Percentiles rank a stretch among this genome's conserved stretches.
These are phyloP conservation scores for Maconellicoccus hirsutus DNA, from an alignment of 1,140 invertebrate species.

Conservation along the genomic window DNA sequence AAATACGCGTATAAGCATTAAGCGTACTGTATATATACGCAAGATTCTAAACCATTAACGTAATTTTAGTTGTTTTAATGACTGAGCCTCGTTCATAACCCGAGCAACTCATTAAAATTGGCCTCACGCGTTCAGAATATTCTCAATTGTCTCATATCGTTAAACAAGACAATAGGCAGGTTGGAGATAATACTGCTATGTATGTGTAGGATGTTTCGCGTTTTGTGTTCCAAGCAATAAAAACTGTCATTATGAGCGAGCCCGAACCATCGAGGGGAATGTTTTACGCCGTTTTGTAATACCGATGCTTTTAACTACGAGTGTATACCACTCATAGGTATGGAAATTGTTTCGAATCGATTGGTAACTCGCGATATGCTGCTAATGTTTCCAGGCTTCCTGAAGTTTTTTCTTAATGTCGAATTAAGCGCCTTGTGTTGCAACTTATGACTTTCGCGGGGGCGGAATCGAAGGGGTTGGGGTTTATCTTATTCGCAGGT, in stretches of 20 bases:
- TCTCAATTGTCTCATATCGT: constrained; percentile 4
- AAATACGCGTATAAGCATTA: too few relatives aligned
- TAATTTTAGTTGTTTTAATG: constrained; percentile 1
- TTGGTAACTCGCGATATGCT: not conserved
- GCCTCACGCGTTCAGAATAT: constrained; percentile 7
- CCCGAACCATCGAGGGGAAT: not conserved
- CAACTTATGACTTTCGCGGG: too few relatives aligned
- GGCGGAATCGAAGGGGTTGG: too few relatives aligned
- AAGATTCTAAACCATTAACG: not conserved
- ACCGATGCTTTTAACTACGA: not conserved
- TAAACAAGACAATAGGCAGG: constrained; percentile 7
- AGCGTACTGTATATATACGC: too few relatives aligned
- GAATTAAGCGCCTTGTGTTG: too few relatives aligned
- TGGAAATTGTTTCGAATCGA: constrained; percentile 3
- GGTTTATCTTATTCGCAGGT: too few relatives aligned
- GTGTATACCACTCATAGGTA: not conserved
- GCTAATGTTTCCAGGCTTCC: too few relatives aligned
- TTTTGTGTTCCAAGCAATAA: not conserved
- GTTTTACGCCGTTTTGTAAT: not conserved
- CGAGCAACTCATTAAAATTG: constrained; percentile 8
- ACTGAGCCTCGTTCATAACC: not conserved
- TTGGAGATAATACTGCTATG: not conserved
- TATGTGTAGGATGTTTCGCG: constrained; percentile 2
- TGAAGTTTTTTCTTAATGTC: too few relatives aligned
- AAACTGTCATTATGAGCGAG: constrained; percentile 3